These are phyloP conservation scores for Clanis bilineata DNA, from an alignment of 2,888 invertebrate genomes.

Conservation along the genomic window DNA sequence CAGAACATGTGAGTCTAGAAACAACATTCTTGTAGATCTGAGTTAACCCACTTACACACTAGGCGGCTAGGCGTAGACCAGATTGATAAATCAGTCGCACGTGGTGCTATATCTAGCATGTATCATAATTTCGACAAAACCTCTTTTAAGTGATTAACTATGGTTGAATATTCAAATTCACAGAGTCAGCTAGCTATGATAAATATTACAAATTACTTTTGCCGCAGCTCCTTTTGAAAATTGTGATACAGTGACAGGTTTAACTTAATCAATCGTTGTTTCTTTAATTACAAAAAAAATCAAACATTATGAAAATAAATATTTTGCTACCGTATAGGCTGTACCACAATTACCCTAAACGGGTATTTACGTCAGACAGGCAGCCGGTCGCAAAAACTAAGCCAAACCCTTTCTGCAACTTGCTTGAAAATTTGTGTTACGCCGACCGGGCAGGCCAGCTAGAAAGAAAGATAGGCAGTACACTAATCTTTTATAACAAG, in stretches of 20 bases:
- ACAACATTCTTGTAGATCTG: slow-evolving; percentile 32
- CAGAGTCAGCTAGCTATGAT: background rate
- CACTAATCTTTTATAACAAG: too few relatives aligned
- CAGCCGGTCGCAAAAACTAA: too few relatives aligned
- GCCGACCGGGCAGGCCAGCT: too few relatives aligned
- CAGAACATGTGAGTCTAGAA: slow-evolving; percentile 17
- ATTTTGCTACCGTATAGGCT: too few relatives aligned
- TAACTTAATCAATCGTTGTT: too few relatives aligned
- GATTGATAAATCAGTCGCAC: slow-evolving; percentile 29
- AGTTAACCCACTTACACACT: slow-evolving; percentile 27
- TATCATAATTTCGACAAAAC: slow-evolving; percentile 11
- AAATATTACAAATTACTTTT: background rate
- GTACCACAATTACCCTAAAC: too few relatives aligned
- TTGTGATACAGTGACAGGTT: background rate
- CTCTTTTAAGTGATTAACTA: slow-evolving; percentile 1
- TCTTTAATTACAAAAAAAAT: too few relatives aligned
- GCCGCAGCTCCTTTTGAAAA: background rate
- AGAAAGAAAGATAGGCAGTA: too few relatives aligned
- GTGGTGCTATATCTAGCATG: slow-evolving; percentile 23
- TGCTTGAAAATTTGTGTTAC: too few relatives aligned
- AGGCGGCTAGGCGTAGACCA: background rate
- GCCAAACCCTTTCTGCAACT: too few relatives aligned
- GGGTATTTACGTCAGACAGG: too few relatives aligned
- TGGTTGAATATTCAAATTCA: background rate
- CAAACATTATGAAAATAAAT: too few relatives aligned